These are phyloP conservation scores for Cyrtorhinus lividipennis DNA, from an alignment of 1,140 invertebrate genomes.

Conservation along the genomic window DNA sequence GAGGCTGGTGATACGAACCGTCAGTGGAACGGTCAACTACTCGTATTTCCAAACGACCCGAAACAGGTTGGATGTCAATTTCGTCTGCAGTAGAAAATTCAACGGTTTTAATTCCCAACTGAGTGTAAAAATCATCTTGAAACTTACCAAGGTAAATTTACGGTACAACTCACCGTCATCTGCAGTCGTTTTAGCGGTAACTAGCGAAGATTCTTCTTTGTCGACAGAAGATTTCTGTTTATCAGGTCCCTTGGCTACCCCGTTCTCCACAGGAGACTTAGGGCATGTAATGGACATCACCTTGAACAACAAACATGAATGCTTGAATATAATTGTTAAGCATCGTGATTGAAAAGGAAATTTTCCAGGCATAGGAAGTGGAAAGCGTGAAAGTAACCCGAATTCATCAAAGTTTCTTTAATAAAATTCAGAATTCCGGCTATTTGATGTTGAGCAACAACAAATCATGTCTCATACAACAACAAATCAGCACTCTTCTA, in stretches of 20 bases:
- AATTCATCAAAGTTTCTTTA: too few relatives aligned
- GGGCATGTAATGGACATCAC: constrained; percentile 19
- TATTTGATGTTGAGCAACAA: too few relatives aligned
- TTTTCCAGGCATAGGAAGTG: too few relatives aligned
- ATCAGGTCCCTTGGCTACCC: constrained; percentile 9
- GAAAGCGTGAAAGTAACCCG: too few relatives aligned
- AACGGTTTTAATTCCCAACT: too few relatives aligned
- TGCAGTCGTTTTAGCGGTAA: constrained; percentile 24
- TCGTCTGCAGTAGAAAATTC: constrained; percentile 22
- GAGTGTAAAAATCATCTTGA: too few relatives aligned
- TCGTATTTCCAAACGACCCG: constrained; percentile 63
- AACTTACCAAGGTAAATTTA: neutral
- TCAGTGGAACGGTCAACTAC: constrained; percentile 40
- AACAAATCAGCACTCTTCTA: too few relatives aligned
- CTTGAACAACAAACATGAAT: constrained; percentile 20
- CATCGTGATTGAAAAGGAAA: too few relatives aligned
- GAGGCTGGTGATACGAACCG: constrained; percentile 14
- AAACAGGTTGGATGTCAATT: constrained; percentile 36
- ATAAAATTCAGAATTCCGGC: too few relatives aligned
- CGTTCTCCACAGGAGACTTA: constrained; percentile 14
- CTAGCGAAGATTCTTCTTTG: constrained; percentile 23
- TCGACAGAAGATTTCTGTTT: constrained; percentile 21
- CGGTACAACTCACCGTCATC: constrained; percentile 20
- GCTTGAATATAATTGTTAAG: too few relatives aligned
- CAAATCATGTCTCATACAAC: too few relatives aligned